These are phyloP conservation scores for Eilema depressum DNA, from an alignment of 2,888 invertebrate species.

Conservation along the genomic window DNA sequence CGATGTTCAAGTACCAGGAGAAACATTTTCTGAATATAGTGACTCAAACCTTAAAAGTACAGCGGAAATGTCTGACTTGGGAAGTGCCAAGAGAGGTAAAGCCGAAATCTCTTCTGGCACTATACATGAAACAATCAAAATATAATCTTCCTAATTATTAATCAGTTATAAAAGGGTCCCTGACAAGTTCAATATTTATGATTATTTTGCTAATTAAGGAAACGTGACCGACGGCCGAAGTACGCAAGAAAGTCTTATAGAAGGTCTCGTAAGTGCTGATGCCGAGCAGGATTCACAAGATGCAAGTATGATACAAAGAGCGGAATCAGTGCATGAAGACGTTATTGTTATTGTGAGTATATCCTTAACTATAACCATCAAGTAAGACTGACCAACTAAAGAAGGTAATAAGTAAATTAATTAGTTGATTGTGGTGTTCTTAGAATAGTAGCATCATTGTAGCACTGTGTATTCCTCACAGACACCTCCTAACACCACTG, in stretches of 20 bases:
- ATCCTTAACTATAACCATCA: constrained; percentile 61
- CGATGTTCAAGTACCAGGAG: constrained; percentile 84
- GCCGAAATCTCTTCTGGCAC: constrained; percentile 79
- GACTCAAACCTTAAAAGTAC: constrained; percentile 75
- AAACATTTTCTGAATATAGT: constrained; percentile 76
- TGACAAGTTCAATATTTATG: constrained; percentile 84
- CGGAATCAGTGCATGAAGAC: constrained; percentile 74
- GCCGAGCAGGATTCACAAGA: constrained; percentile 82
- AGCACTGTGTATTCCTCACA: constrained; percentile 79
- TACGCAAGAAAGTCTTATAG: constrained; percentile 82
- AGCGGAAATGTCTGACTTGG: constrained; percentile 72
- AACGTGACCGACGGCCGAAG: constrained; percentile 78
- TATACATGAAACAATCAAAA: constrained; percentile 78
- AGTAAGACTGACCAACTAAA: constrained; percentile 66
- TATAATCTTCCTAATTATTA: constrained; percentile 68
- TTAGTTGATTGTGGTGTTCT: constrained; percentile 81
- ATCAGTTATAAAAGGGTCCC: constrained; percentile 79
- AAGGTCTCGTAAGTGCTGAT: constrained; percentile 82
- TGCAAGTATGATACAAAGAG: constrained; percentile 79
- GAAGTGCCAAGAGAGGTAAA: constrained; percentile 81
- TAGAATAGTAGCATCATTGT: constrained; percentile 81
- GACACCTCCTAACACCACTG: constrained; percentile 80
- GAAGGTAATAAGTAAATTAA: constrained; percentile 79
- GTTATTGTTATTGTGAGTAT: constrained; percentile 82
- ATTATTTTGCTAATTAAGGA: constrained; percentile 87